Evolutionary conservation across 2,113 vertebrate genomes (phyloP).

Genomic region (Myxocyprinus asiaticus): DNA sequence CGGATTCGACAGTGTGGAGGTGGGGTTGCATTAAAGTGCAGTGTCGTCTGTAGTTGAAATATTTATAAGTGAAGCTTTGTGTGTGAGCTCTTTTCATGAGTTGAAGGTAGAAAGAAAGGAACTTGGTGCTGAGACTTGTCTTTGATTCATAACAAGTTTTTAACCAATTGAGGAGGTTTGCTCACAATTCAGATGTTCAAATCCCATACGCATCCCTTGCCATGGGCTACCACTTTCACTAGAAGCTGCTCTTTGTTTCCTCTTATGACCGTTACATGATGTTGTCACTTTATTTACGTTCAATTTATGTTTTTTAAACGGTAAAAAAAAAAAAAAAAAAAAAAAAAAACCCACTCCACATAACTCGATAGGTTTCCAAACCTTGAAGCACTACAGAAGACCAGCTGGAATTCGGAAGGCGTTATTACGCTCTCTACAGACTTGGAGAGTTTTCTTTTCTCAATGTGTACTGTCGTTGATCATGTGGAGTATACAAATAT

Average conservation of each 20-base stretch:
- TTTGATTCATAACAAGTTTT: constrained; percentile 80
- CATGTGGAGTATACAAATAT: constrained; percentile 95
- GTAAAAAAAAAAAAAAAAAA: constrained; percentile 22
- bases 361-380: constrained; percentile 60
- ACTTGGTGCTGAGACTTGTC: constrained; percentile 52
- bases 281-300: constrained; percentile 72
- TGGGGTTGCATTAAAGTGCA: constrained; percentile 64
- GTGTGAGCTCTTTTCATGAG: constrained; percentile 76
- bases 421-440: constrained; percentile 64
- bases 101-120: constrained; percentile 42
- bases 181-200: constrained; percentile 77
- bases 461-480: constrained; percentile 91
- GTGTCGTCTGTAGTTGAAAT: constrained; percentile 75
- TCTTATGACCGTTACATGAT: constrained; percentile 30
- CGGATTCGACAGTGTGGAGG: neutral
- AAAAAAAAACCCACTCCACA: constrained; percentile 65
- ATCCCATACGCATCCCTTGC: constrained; percentile 61
- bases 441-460: constrained; percentile 70
- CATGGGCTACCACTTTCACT: constrained; percentile 74
- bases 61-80: constrained; percentile 77
- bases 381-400: constrained; percentile 86
- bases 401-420: constrained; percentile 62
- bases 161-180: constrained; percentile 84
- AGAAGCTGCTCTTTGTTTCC: constrained; percentile 77
- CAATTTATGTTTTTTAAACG: constrained; percentile 38